Evolutionary conservation across 2,113 vertebrate species (phyloP), one percentile per base, ranked within the genome.

Genomic region (Urocolius indicus): DNA sequence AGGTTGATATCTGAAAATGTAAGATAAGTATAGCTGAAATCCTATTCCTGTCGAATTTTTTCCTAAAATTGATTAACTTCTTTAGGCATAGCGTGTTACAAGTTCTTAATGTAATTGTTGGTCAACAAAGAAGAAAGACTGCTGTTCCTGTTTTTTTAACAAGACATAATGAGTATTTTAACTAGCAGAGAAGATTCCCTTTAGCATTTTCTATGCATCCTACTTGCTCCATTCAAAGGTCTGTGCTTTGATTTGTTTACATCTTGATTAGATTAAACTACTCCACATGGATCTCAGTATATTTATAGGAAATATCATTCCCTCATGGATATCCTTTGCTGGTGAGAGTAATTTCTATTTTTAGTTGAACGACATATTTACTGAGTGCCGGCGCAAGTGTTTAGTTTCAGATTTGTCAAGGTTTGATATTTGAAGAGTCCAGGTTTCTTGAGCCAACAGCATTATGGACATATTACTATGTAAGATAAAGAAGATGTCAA

Each of bases 221-320:
- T 62, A 45, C 41, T 95, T 75, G n/a, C 43, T 63, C 36, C n/a
- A 49, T 77, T 91, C 41, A 87, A 81, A 87, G 32, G 34, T 58
- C 63, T 79, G 62, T 54, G 41, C 30, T 23, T 90, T 54, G 24
- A 13, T 79, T 93, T 96, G 85, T 91, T 95, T 92, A 87, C 68
- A 63, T 82, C 78, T 82, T 95, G 62, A 83, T 52, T 76, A 91
- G 89, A 41, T 93, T 63, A 90, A 87, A 89, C 45, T 84, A 78
- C 93, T 22, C 43, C 84, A 89, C 69, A 55, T 93, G 45, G 91
- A 92, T 84, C 93, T 95, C 93, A 74, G 58, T 84, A 46, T 97
- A 96, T 97, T 97, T 96, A 97, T 96, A 98, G 93, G 26, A 54
- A 84, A 69, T 67, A 89, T 89, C 76, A 85, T 89, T 89, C 94